These are phyloP conservation scores for Neodon shergylaensis DNA, from an alignment of 2,113 vertebrate genomes.

Conservation along the genomic window DNA sequence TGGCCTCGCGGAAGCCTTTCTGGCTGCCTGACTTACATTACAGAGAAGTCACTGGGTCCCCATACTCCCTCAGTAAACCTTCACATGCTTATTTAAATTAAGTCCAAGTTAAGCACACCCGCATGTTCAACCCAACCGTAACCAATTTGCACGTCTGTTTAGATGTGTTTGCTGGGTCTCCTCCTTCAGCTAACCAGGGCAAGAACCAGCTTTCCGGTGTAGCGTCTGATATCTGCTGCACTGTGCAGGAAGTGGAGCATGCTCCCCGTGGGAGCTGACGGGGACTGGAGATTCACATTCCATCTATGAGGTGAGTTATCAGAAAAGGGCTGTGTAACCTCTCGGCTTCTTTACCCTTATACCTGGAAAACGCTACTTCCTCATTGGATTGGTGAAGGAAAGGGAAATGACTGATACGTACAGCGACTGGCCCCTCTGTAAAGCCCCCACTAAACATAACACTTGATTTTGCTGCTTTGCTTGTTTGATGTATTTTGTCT, in stretches of 20 bases:
- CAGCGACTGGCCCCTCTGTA: background rate
- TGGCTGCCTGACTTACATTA: background rate
- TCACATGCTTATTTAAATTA: constrained; percentile 33
- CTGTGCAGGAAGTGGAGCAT: background rate
- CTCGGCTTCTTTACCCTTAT: background rate
- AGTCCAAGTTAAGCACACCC: background rate
- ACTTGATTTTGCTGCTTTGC: background rate
- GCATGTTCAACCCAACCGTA: background rate
- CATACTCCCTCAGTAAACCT: constrained; percentile 9
- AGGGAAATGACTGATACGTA: background rate
- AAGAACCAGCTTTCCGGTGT: background rate
- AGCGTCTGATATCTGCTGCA: background rate
- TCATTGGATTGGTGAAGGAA: background rate
- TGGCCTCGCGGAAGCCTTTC: background rate
- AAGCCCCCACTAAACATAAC: background rate
- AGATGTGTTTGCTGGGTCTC: background rate
- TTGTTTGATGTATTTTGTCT: background rate
- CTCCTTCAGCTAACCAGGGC: background rate
- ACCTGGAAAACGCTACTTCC: background rate
- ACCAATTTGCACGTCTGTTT: background rate
- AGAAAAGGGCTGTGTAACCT: background rate
- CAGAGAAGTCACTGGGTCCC: background rate
- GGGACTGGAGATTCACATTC: background rate
- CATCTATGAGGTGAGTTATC: background rate
- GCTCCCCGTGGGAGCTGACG: background rate